Conservation (phyloP, 2,797 vertebrate species). For the Pteronotus mesoamericanus region DNA sequence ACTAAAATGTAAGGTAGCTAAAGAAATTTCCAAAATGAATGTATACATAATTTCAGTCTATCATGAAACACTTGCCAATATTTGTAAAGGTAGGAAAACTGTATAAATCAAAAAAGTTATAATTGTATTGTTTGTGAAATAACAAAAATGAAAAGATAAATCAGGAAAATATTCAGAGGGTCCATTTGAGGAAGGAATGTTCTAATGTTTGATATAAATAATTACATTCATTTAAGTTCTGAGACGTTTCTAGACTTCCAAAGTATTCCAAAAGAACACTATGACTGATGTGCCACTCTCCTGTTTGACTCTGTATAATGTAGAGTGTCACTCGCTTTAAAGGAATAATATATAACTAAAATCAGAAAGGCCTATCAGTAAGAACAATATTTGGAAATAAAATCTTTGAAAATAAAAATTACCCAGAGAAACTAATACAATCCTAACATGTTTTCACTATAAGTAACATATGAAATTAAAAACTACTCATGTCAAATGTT, state of each 20-base stretch:
- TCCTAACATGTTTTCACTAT: neutral
- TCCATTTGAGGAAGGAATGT: neutral
- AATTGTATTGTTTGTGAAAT: neutral
- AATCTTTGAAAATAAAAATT: neutral
- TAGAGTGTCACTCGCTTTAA: neutral
- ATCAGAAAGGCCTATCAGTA: neutral
- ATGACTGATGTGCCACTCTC: neutral
- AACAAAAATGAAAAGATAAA: neutral
- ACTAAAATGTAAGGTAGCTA: neutral
- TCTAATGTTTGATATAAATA: neutral
- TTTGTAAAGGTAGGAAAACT: neutral
- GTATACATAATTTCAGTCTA: neutral
- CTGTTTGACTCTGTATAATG: neutral
- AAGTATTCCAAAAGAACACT: neutral
- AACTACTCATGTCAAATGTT: neutral
- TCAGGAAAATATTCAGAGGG: neutral
- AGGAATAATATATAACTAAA: neutral
- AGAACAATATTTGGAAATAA: constrained; percentile 4
- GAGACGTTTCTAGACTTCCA: neutral
- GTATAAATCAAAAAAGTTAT: neutral
- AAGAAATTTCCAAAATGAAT: neutral
- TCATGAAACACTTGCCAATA: neutral
- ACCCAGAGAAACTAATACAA: neutral
- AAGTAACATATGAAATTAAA: neutral
- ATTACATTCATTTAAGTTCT: neutral